Conservation (phyloP, 1,140 invertebrate genomes). For the Aphelinus certus region DNA sequence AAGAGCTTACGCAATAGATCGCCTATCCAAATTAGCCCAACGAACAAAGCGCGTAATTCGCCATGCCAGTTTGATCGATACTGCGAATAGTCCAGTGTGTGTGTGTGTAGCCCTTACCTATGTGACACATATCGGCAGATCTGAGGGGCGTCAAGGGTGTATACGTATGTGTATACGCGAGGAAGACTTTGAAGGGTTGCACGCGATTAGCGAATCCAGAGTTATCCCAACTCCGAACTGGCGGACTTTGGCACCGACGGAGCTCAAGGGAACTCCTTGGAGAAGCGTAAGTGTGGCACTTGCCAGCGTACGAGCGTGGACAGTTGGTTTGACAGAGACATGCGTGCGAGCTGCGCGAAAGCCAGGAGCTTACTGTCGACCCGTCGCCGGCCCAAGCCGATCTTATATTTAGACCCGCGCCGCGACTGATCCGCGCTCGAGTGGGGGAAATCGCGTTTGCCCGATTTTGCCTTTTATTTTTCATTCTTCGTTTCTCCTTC, state of each 20-base stretch:
- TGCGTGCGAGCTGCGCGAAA: conserved; percentile 38
- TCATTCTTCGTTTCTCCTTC: no score
- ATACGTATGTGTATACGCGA: background rate
- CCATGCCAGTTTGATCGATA: no score
- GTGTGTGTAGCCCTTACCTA: conserved; percentile 17
- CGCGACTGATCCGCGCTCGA: background rate
- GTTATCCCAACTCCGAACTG: no score
- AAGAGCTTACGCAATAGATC: no score
- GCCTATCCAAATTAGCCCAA: no score
- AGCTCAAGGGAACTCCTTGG: conserved; percentile 29
- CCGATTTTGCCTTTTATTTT: no score
- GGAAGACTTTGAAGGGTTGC: no score
- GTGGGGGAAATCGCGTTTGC: no score
- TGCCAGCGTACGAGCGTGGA: conserved; percentile 6
- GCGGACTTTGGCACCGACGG: no score
- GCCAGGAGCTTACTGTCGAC: conserved; percentile 38
- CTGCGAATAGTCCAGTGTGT: no score
- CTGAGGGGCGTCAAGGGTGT: background rate
- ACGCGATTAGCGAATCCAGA: no score
- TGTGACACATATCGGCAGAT: conserved; percentile 16
- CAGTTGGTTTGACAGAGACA: conserved; percentile 35
- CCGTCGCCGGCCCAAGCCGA: conserved; percentile 38
- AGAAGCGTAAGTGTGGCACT: conserved; percentile 20
- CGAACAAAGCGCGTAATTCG: no score
- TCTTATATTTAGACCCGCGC: conserved; percentile 46